Evolutionary conservation across 2,888 invertebrate species (phyloP).

Genomic region (Philaethria dido): DNA sequence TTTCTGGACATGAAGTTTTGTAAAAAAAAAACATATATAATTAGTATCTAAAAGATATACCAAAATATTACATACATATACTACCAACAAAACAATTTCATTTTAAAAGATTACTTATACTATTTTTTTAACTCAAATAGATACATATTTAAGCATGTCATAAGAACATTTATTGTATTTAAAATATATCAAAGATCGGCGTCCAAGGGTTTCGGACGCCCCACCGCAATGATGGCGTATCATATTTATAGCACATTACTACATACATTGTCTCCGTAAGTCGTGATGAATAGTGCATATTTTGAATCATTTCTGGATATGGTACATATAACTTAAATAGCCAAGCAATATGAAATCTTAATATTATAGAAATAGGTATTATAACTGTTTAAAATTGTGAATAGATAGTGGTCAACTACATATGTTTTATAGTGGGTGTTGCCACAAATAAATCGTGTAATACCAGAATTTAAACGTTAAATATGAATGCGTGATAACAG

Average conservation of each 20-base stretch:
- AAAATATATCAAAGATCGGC: slow-evolving; percentile 63
- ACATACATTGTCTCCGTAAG: slow-evolving; percentile 61
- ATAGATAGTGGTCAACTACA: slow-evolving; percentile 33
- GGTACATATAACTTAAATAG: slow-evolving; percentile 43
- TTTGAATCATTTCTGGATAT: slow-evolving; percentile 59
- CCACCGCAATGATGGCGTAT: slow-evolving; percentile 68
- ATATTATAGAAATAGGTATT: neutral
- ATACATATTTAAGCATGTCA: slow-evolving; percentile 17
- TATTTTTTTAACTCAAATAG: neutral
- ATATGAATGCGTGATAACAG: slow-evolving; percentile 34
- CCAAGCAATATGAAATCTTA: slow-evolving; percentile 15
- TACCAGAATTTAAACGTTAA: slow-evolving; percentile 38
- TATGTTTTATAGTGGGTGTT: slow-evolving; percentile 41
- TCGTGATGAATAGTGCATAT: slow-evolving; percentile 59
- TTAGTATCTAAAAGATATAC: no score
- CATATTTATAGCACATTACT: slow-evolving; percentile 65
- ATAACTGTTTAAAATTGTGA: neutral
- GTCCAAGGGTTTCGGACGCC: slow-evolving; percentile 55
- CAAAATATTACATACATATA: no score
- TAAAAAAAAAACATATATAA: no score
- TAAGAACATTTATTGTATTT: slow-evolving; percentile 18
- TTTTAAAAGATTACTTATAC: neutral
- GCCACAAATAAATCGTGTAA: slow-evolving; percentile 40
- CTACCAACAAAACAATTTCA: no score
- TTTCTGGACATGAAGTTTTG: no score